Base-by-base conservation (phyloP, 2,113 vertebrate genomes). In the Urocolius indicus region DNA sequence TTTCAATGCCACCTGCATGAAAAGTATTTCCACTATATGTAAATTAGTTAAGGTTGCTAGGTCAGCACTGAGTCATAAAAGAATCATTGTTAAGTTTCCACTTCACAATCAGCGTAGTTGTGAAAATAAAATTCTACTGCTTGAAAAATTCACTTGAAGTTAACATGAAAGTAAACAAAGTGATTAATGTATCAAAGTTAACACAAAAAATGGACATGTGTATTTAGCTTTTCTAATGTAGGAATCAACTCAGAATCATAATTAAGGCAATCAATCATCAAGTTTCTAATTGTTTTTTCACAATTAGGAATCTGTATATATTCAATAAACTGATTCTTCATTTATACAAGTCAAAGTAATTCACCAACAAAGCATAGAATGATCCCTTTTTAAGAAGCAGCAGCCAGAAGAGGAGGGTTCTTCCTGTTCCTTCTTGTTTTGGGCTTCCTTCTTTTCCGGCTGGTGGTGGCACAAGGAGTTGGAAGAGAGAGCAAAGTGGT, bases 221-320 rank as follows among this genome's bases (percentile, higher is more conserved):
- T 81, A n/a, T 75, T 72, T 12, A 57, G 26, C 5, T 90, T 86
- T 76, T 66, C 24, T 36, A 78, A 2, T 4, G 18, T 18, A 85
- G 49, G 43, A 79, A 38, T 83, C 23, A 49, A 27, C 6, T 49
- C n/a, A 36, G 49, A 63, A 61, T 45, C n/a, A 16, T n/a, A n/a
- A 68, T n/a, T 54, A 66, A 21, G 14, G 49, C 17, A 9, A 21
- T 59, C 36, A 65, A 52, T 32, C 26, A 45, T 12, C 5, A 1
- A 9, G 65, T 75, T 94, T 83, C 72, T 65, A 55, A 29, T 29
- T 57, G n/a, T 36, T 83, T 80, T 49, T 90, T 76, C 46, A 66
- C 24, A 43, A 84, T 51, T 16, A 4, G 15, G 16, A 77, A 80
- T 41, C 0, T 0, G 6, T 61, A 65, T 2, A 8, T 55, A 78